Percentiles rank a stretch among this genome's conserved stretches.
phyloP scores from a whole-genome alignment of 2,888 invertebrate genomes.

The Dasypolia templi region DNA sequence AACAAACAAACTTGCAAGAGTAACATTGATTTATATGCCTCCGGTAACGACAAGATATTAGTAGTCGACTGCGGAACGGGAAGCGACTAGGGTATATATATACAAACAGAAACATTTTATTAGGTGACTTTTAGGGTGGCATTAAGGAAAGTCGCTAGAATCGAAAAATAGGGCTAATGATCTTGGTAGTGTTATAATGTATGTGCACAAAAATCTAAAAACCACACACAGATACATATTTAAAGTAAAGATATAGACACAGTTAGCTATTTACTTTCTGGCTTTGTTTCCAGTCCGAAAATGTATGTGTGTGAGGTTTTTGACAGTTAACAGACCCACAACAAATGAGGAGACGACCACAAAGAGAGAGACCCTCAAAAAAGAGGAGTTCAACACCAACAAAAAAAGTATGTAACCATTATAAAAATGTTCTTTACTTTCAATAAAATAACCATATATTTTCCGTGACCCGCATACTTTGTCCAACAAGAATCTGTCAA shows the following conservation, averaged over 20 bases:
- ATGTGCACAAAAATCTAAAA: no score
- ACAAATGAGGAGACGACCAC: neutral
- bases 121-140: slow-evolving; percentile 40
- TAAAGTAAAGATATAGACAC: neutral
- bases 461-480: slow-evolving; percentile 3
- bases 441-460: slow-evolving; percentile 11
- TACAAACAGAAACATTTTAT: slow-evolving; percentile 66
- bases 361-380: no score
- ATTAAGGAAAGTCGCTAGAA: slow-evolving; percentile 43
- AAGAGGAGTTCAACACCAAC: no score
- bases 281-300: no score
- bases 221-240: neutral
- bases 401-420: neutral
- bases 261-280: neutral
- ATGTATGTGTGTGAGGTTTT: no score
- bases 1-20: slow-evolving; percentile 41
- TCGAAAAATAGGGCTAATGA: neutral
- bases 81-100: slow-evolving; percentile 34
- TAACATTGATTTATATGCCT: slow-evolving; percentile 71
- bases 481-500: slow-evolving; percentile 1
- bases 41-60: slow-evolving; percentile 74
- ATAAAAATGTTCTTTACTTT: neutral
- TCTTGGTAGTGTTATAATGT: neutral
- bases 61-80: slow-evolving; percentile 57
- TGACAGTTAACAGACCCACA: neutral